Evolutionary conservation across 1,140 invertebrate genomes (phyloP), one percentile per base, ranked within the genome.

Genomic region (Leptopilina clavipes): DNA sequence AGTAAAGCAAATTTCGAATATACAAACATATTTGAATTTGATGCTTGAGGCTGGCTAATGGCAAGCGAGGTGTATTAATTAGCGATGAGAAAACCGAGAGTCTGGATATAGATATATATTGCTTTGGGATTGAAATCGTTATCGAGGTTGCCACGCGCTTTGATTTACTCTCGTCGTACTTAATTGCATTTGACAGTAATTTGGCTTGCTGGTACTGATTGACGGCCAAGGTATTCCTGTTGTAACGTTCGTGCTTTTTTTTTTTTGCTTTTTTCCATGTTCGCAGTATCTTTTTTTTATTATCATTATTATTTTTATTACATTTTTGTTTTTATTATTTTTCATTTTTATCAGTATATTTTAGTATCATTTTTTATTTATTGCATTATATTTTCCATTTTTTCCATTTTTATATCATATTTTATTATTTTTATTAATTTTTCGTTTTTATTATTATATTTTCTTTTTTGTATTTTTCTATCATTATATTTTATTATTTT

Each of bases 1-100:
- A 31, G 59, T 14, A 65, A 65, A 65, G 25, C 59, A 65, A 12
- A 65, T 65, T 65, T 5, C 12, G n/a, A 31, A n/a, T 22, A 65
- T 37, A 25, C 56, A 25, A 19, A 31, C 59, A 65, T 31, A 59
- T 59, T 59, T 59, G 59, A 65, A 31, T 65, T 37, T 65, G 22
- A 31, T 31, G 59, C 59, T 19, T 65, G 25, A 65, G 59, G 59
- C 59, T 65, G 59, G 59, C 25, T 65, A 65, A 65, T 31, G 59
- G 59, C 59, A 65, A 65, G 59, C 59, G 59, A 65, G 22, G 59
- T 65, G 59, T 65, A 65, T 65, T 65, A 65, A 65, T 65, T 65
- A 65, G 59, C 59, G 59, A 65, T 65, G 59, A 65, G 59, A 65
- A 65, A 31, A 65, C 59, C 59, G 59, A 65, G 59, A 65, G 59